A percentile compares a stretch with the other conserved stretches of the same genome.
Evolutionary conservation across 2,113 vertebrate species (phyloP).

Genomic region (Pseudois nayaur): DNA sequence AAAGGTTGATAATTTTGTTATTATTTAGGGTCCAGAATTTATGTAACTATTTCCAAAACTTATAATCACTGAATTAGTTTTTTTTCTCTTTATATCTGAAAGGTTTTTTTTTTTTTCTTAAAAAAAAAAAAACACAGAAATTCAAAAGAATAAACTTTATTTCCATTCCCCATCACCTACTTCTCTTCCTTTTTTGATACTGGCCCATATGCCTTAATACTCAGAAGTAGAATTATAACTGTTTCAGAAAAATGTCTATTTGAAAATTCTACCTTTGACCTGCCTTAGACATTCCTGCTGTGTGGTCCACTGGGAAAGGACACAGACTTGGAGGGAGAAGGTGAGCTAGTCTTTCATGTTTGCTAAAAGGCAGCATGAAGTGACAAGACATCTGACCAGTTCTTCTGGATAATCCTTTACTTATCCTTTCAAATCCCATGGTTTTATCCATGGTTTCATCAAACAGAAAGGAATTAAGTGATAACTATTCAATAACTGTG

Average conservation of each 20-base stretch:
- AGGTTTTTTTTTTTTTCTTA: neutral
- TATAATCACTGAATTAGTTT: neutral
- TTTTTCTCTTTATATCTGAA: neutral
- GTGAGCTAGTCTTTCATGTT: neutral
- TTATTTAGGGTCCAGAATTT: neutral
- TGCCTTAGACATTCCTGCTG: neutral
- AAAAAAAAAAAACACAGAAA: neutral
- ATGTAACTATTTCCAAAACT: neutral
- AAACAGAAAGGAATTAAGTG: neutral
- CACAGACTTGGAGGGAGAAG: neutral
- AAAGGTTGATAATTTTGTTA: slow-evolving; percentile 9
- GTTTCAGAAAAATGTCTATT: neutral
- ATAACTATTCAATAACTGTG: neutral
- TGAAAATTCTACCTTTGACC: neutral
- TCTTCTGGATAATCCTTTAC: neutral
- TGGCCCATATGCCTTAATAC: neutral
- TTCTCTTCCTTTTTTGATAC: neutral
- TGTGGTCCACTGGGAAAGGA: neutral
- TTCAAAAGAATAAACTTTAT: neutral
- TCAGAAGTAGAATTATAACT: neutral
- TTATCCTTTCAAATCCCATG: neutral
- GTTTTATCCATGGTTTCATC: neutral
- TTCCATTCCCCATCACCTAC: neutral
- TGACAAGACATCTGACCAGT: neutral
- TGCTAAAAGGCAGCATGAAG: neutral